These are phyloP conservation scores for Caradrina clavipalpis DNA, from an alignment of 2,888 invertebrate genomes.

Conservation along the genomic window DNA sequence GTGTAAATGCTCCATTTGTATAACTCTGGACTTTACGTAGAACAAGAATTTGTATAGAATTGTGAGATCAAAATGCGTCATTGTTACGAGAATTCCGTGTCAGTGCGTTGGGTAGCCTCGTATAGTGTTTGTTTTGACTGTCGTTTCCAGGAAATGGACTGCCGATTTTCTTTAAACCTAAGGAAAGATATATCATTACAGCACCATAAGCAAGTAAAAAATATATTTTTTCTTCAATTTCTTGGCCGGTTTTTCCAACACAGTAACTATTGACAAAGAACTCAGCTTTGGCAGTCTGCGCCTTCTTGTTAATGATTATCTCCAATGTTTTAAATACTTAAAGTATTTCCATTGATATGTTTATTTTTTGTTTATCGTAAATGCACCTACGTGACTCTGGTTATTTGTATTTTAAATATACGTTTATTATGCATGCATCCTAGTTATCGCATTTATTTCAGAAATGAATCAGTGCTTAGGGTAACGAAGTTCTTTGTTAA, in stretches of 20 bases:
- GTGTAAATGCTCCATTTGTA: too few relatives aligned
- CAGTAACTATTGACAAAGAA: slow-evolving; percentile 12
- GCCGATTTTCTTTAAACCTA: neutral
- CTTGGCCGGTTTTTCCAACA: too few relatives aligned
- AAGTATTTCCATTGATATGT: slow-evolving; percentile 25
- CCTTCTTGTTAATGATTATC: slow-evolving; percentile 21
- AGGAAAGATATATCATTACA: neutral
- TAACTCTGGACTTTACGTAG: slow-evolving; percentile 3
- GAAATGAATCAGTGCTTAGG: neutral
- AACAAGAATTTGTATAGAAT: slow-evolving; percentile 32
- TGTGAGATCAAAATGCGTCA: slow-evolving; percentile 27
- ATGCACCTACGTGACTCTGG: slow-evolving; percentile 40
- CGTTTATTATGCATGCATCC: neutral
- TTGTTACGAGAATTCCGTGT: slow-evolving; percentile 23
- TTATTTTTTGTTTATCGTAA: slow-evolving; percentile 46
- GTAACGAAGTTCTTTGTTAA: too few relatives aligned
- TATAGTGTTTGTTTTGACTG: slow-evolving; percentile 16
- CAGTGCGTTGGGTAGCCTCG: slow-evolving; percentile 3
- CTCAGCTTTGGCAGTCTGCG: neutral
- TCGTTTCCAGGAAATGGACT: slow-evolving; percentile 1
- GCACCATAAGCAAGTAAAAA: too few relatives aligned
- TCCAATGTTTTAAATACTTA: slow-evolving; percentile 34
- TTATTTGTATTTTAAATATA: slow-evolving; percentile 18
- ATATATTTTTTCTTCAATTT: too few relatives aligned
- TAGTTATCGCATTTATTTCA: slow-evolving; percentile 1